These are phyloP conservation scores for Anolis sagrei DNA, from an alignment of 2,113 vertebrate genomes.

Conservation along the genomic window DNA sequence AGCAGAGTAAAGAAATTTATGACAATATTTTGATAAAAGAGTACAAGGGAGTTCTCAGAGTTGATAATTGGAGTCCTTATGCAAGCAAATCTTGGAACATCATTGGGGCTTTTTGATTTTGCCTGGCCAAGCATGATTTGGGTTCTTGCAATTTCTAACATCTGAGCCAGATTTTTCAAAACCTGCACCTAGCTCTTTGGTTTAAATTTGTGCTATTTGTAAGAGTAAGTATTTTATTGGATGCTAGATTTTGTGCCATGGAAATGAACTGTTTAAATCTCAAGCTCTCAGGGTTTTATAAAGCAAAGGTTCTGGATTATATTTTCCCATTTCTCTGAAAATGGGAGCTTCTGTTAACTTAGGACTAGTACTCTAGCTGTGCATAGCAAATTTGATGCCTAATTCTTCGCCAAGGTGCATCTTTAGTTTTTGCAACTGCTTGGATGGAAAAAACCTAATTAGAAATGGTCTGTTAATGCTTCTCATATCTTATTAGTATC, in stretches of 20 bases:
- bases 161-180: neutral
- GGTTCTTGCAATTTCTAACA: neutral
- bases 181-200: neutral
- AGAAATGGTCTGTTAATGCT: conserved; percentile 23
- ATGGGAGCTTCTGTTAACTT: conserved; percentile 83
- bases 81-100: neutral
- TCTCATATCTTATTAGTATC: conserved; percentile 27
- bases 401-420: conserved; percentile 19
- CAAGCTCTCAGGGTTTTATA: conserved; percentile 70
- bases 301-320: conserved; percentile 66
- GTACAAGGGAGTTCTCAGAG: neutral
- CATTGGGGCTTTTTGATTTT: conserved; percentile 17
- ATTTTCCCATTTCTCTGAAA: conserved; percentile 67
- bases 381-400: conserved; percentile 54
- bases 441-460: conserved; percentile 20
- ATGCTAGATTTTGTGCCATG: rapidly evolving
- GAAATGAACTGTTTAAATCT: conserved; percentile 14
- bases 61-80: neutral
- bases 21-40: conserved; percentile 5
- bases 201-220: neutral
- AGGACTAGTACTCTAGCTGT: conserved; percentile 48
- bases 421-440: conserved; percentile 50
- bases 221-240: conserved; percentile 12
- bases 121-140: conserved; percentile 2
- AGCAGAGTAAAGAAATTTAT: conserved; percentile 12